Base-by-base conservation (phyloP, 2,113 vertebrate genomes). In the Rostratula benghalensis region DNA sequence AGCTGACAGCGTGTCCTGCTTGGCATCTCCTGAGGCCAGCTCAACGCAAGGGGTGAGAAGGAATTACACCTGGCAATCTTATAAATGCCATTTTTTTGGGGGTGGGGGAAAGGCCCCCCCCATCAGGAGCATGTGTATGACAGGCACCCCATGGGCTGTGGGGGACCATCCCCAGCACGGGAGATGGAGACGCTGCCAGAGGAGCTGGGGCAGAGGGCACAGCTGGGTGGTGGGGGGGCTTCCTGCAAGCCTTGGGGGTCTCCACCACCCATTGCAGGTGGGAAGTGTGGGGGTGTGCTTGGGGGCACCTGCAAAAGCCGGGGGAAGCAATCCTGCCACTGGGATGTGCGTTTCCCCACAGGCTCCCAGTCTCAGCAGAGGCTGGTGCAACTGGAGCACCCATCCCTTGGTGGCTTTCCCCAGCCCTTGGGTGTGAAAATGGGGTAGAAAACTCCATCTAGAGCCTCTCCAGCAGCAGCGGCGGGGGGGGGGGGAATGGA, bases 391-490 rank as follows among this genome's bases (percentile, higher is more conserved):
- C 33, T 33, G 57, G 15, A 54, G 7, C 3, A 41, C 39, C n/a
- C 25, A 65, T 7, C 43, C 54, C 31, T 35, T 2, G 61, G 10
- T 22, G 41, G 41, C 65, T 18, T 21, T n/a, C n/a, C 21, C 6
- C 51, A 51, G 3, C 33, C 45, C 22, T 8, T 4, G 24, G 31
- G n/a, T 15, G 6, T 3, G 10, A 9, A 48, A 39, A 31, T 0
- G 1, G 60, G 33, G 27, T 56, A 45, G 37, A 33, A 65, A 61
- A 23, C 16, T 23, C 64, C 0, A 1, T 3, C 15, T 1, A 5
- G 8, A 75, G 39, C 48, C 7, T 11, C 13, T n/a, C 20, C 56
- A 8, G 41, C 24, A 5, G 35, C 60, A 27, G n/a, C n/a, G n/a
- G n/a, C n/a, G n/a, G n/a, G n/a, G n/a, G 35, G 35, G 14, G 13